Conservation (phyloP, 2,113 vertebrate genomes). For the Eudyptes chrysolophus region DNA sequence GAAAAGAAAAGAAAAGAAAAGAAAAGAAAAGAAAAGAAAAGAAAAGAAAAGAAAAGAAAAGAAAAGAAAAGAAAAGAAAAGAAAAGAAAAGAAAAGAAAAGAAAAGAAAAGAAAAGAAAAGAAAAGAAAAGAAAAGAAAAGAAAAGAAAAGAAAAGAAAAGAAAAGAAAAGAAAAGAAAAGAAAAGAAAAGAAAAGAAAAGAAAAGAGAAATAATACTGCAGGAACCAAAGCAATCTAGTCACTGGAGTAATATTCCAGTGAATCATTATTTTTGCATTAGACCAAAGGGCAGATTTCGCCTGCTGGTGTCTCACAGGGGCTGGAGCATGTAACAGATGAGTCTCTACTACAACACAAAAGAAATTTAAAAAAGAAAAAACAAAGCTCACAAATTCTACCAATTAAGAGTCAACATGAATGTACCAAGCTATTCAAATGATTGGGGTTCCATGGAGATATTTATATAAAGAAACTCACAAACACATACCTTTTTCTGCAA, state of each 20-base stretch:
- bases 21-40: no score
- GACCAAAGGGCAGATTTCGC: not conserved
- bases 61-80: no score
- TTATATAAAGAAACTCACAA: not conserved
- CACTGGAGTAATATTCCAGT: not conserved
- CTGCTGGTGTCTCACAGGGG: not conserved
- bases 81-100: no score
- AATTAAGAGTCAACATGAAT: not conserved
- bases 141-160: no score
- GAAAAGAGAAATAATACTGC: not conserved
- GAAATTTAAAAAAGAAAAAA: not conserved
- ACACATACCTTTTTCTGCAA: not conserved
- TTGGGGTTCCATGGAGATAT: not conserved
- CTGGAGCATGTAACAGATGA: not conserved
- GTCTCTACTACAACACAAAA: not conserved
- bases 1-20: no score
- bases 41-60: no score
- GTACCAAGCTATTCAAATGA: not conserved
- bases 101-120: no score
- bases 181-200: no score
- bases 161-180: no score
- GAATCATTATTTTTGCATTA: not conserved
- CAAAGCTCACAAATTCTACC: not conserved
- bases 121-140: no score
- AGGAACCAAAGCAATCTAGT: not conserved